Evolutionary conservation across 2,797 vertebrate genomes (phyloP).

Genomic region (Scolopax rusticola): DNA sequence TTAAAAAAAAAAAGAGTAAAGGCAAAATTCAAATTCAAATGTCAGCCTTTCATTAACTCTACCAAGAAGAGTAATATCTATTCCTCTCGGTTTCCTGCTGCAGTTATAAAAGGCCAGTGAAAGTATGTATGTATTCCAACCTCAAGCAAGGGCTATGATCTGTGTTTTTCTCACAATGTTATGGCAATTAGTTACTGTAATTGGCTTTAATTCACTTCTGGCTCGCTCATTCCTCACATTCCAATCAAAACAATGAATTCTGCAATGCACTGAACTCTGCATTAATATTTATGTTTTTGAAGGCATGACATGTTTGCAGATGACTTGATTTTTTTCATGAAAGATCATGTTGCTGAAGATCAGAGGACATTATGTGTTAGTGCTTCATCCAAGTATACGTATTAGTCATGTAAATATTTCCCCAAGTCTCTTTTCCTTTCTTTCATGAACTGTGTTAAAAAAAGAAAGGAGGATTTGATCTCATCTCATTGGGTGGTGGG

Average conservation of each 20-base stretch:
- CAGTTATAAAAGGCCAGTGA: background rate
- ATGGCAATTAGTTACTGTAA: constrained; percentile 35
- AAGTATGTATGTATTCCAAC: background rate
- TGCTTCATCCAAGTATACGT: background rate
- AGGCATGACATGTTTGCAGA: background rate
- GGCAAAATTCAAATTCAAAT: background rate
- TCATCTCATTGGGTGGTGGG: constrained; percentile 22
- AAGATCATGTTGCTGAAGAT: background rate
- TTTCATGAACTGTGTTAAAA: background rate
- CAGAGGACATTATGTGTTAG: background rate
- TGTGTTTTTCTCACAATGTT: constrained; percentile 14
- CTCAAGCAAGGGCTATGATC: background rate
- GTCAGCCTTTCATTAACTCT: background rate
- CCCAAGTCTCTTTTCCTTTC: background rate
- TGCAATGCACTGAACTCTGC: background rate
- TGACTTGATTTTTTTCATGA: background rate
- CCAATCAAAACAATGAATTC: constrained; percentile 7
- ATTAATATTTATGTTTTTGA: background rate
- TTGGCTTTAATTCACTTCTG: constrained; percentile 13
- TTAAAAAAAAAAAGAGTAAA: background rate
- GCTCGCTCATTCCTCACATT: constrained; percentile 20
- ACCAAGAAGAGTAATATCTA: background rate
- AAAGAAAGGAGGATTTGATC: background rate
- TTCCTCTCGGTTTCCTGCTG: background rate
- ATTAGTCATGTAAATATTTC: constrained; percentile 11